Base-by-base conservation (phyloP, 2,888 invertebrate genomes). In the Coenonympha glycerion region DNA sequence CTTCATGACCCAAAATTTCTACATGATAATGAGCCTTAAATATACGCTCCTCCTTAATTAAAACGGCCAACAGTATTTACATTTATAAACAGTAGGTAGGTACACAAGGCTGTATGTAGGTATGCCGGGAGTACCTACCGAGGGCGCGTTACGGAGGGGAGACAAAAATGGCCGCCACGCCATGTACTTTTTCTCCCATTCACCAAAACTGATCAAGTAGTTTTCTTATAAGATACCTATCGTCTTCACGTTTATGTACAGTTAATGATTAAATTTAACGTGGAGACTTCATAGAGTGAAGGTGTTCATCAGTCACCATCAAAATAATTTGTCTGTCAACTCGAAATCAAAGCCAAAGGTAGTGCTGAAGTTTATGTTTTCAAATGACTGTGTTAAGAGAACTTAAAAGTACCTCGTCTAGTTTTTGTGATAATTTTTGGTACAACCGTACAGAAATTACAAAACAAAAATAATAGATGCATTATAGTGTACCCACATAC, bases 121-220 rank as follows among this genome's bases (percentile, higher is more conserved):
- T 59, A 56, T 56, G 41, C 53, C 56, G 46, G 57, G 59, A 58
- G 66, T 69, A 65, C 53, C 58, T 63, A 62, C 56, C 53, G 70
- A 70, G 73, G 67, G 69, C 60, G 70, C 62, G 59, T 53, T 60
- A 59, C 68, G 62, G 64, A 73, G 80, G 44, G 79, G 79, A 76
- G 75, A 79, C 76, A 79, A 84, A 82, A 83, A 87, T 85, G 85
- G 85, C 83, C 73, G 82, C 73, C 53, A 47, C 58, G 26, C 56
- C 60, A 67, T 71, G 71, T 69, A 68, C 61, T 69, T 69, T 68
- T 56, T 55, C 57, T 65, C 64, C 59, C 60, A 62, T 60, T 59
- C 57, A 56, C 37, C 37, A 33, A 26, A 36, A 50, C 46, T 39
- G 37, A 34, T 53, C 52, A 46, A 28, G 24, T 45, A 49, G 22